Evolutionary conservation across 2,113 vertebrate species (phyloP).

Genomic region (Condylura cristata): DNA sequence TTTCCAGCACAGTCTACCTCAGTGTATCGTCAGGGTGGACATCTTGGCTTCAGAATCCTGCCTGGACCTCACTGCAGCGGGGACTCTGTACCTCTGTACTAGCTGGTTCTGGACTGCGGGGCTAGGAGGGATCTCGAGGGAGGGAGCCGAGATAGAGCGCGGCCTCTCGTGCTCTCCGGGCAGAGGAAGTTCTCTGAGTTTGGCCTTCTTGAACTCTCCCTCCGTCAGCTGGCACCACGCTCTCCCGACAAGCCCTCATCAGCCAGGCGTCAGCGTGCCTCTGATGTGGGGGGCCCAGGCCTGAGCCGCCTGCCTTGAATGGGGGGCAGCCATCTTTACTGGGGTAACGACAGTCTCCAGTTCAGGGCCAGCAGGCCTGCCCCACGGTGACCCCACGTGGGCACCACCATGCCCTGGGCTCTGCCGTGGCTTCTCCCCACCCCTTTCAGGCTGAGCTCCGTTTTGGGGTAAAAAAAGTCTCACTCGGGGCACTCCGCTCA

Average conservation of each 20-base stretch:
- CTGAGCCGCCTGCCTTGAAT: neutral
- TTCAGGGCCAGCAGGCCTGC: neutral
- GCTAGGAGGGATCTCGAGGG: constrained; percentile 59
- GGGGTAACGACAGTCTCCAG: neutral
- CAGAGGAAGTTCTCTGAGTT: constrained; percentile 15
- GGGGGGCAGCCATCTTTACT: neutral
- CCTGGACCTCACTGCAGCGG: constrained; percentile 74
- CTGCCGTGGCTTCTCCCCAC: neutral
- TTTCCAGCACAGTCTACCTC: constrained; percentile 95
- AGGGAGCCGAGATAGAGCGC: neutral
- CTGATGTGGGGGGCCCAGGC: neutral
- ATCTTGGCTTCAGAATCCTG: constrained; percentile 79
- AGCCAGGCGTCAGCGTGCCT: neutral
- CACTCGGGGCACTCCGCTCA: no score
- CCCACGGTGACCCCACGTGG: no score
- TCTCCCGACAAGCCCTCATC: neutral
- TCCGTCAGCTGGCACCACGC: neutral
- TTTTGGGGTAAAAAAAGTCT: neutral
- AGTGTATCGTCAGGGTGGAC: constrained; percentile 84
- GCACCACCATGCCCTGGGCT: neutral
- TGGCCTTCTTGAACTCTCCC: neutral
- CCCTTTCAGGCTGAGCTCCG: neutral
- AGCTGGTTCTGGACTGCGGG: constrained; percentile 73
- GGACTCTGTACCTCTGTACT: constrained; percentile 54
- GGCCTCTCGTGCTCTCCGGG: no score